These are phyloP conservation scores for Aldabrachelys gigantea DNA, from an alignment of 2,113 vertebrate genomes.

Conservation along the genomic window DNA sequence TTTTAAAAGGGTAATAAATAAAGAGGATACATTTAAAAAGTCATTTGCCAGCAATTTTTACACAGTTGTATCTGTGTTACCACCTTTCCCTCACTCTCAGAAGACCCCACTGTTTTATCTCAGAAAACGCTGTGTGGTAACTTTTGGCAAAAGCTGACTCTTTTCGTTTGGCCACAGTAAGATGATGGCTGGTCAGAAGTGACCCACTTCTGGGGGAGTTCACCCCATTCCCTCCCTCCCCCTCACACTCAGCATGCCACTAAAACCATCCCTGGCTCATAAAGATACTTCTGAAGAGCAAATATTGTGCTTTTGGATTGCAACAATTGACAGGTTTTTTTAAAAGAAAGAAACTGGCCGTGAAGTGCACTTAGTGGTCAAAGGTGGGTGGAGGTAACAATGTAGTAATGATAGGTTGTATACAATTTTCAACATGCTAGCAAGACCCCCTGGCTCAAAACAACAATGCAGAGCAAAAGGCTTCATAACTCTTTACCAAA, in stretches of 20 bases:
- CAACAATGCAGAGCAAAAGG: background rate
- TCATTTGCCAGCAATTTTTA: background rate
- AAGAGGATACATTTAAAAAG: background rate
- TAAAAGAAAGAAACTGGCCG: background rate
- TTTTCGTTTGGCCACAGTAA: background rate
- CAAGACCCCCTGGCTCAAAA: background rate
- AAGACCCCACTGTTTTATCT: background rate
- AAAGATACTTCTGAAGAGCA: background rate
- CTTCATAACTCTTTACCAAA: background rate
- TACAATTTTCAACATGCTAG: background rate
- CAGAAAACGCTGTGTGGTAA: no score
- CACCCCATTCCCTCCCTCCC: accelerated
- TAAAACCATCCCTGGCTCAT: background rate
- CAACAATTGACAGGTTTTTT: background rate
- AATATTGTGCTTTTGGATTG: background rate
- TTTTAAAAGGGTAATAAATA: background rate
- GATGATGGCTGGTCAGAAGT: background rate
- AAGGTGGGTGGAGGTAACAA: background rate
- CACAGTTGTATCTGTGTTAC: no score
- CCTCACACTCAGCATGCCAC: background rate
- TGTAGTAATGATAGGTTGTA: background rate
- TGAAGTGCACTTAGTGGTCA: background rate
- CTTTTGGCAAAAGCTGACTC: background rate
- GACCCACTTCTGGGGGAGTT: background rate
- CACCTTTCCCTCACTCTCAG: background rate